Percentiles rank a stretch among this genome's conserved stretches.
Evolutionary conservation across 2,888 invertebrate genomes (phyloP).

Genomic region (Ferrisia virgata): DNA sequence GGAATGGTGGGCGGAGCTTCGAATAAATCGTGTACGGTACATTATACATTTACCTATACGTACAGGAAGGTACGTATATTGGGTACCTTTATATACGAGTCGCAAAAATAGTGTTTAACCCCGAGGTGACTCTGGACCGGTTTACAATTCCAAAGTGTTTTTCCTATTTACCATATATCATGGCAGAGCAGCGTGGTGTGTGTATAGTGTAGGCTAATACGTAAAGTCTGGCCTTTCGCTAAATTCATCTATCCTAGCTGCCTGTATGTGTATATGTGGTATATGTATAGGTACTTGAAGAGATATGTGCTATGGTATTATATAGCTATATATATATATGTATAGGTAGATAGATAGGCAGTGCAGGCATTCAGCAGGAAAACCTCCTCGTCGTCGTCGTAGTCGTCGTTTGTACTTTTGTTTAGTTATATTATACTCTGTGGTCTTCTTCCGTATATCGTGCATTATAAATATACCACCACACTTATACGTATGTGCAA

Average conservation of each 20-base stretch:
- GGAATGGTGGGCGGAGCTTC: conserved; percentile 1
- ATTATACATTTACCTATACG: too few relatives aligned
- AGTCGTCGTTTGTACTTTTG: too few relatives aligned
- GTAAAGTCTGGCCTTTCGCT: conserved; percentile 4
- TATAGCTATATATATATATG: not conserved
- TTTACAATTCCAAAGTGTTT: conserved; percentile 3
- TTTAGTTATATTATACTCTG: too few relatives aligned
- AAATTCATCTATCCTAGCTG: too few relatives aligned
- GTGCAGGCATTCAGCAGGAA: too few relatives aligned
- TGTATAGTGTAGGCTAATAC: too few relatives aligned
- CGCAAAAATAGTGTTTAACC: conserved; percentile 24
- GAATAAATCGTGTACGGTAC: not conserved
- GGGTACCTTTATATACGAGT: not conserved
- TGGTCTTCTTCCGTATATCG: not conserved
- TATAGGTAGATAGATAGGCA: not conserved
- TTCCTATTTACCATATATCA: conserved; percentile 29
- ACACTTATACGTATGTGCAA: too few relatives aligned
- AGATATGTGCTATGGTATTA: not conserved
- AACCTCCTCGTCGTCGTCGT: not conserved
- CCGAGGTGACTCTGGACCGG: conserved; percentile 27
- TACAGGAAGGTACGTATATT: not conserved
- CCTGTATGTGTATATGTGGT: too few relatives aligned
- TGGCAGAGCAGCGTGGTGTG: too few relatives aligned
- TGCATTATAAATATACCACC: not conserved
- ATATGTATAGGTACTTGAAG: not conserved